A percentile compares a stretch with the other conserved stretches of the same genome.
phyloP scores from a whole-genome alignment of 2,113 vertebrate genomes.

The Sebastes fasciatus region DNA sequence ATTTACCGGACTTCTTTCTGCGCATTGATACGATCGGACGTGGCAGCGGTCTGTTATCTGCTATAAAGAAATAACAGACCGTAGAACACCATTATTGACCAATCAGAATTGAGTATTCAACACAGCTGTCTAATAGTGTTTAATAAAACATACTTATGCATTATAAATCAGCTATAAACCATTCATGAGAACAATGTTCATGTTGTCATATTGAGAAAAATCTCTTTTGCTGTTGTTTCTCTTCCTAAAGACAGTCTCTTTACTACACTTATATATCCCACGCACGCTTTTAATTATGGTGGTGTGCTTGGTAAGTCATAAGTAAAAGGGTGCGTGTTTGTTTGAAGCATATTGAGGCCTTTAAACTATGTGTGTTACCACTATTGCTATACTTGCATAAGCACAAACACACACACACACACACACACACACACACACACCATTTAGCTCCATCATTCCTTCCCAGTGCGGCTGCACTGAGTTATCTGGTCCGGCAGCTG shows the following conservation, averaged over 20 bases:
- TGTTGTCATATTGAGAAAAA: neutral
- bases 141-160: neutral
- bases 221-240: neutral
- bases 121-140: too few species aligned
- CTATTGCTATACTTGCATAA: neutral
- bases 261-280: neutral
- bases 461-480: conserved; percentile 4
- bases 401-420: neutral
- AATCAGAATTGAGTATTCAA: too few species aligned
- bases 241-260: neutral
- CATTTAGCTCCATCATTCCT: neutral
- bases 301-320: neutral
- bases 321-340: neutral
- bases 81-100: too few species aligned
- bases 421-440: neutral
- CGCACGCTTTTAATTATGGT: neutral
- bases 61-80: too few species aligned
- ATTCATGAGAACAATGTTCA: neutral
- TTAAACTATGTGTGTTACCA: neutral
- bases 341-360: neutral
- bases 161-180: neutral
- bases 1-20: too few species aligned
- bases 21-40: too few species aligned
- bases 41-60: too few species aligned
- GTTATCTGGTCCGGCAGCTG: neutral